Conservation (phyloP, 2,797 vertebrate species). For the Rhinichthys osculus region DNA sequence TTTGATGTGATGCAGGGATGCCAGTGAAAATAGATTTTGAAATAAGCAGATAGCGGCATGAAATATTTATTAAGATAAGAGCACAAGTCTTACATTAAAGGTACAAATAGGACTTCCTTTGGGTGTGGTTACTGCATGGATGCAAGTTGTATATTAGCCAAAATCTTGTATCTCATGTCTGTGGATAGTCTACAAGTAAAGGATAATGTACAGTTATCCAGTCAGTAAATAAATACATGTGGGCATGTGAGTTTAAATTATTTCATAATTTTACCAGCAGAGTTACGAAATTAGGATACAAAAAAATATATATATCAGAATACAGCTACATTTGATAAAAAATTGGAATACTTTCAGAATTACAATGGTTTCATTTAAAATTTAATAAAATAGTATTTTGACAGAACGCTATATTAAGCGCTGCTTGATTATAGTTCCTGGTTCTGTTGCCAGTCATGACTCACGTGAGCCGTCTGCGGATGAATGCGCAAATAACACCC, state of each 20-base stretch:
- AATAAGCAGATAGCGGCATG: neutral
- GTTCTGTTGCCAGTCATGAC: too few relatives aligned
- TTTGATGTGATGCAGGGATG: conserved; percentile 22
- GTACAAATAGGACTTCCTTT: conserved; percentile 14
- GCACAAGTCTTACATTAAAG: conserved; percentile 1
- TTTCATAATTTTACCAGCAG: neutral
- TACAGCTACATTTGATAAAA: too few relatives aligned
- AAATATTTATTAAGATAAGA: conserved; percentile 8
- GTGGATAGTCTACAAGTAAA: neutral
- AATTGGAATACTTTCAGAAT: too few relatives aligned
- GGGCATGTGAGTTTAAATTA: neutral
- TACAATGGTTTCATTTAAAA: too few relatives aligned
- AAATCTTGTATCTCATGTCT: neutral
- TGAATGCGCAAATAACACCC: too few relatives aligned
- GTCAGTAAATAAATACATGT: neutral
- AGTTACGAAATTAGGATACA: too few relatives aligned
- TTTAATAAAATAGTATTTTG: too few relatives aligned
- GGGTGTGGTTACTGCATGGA: neutral
- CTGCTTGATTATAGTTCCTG: too few relatives aligned
- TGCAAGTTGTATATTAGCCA: neutral
- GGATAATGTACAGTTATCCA: neutral
- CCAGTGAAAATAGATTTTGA: conserved; percentile 7
- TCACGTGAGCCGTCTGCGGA: too few relatives aligned
- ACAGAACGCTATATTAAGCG: too few relatives aligned
- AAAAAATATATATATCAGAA: too few relatives aligned